Evolutionary conservation across 2,888 invertebrate genomes (phyloP), one percentile per base, ranked within the genome.

Genomic region (Cremastobaeus sp.): DNA sequence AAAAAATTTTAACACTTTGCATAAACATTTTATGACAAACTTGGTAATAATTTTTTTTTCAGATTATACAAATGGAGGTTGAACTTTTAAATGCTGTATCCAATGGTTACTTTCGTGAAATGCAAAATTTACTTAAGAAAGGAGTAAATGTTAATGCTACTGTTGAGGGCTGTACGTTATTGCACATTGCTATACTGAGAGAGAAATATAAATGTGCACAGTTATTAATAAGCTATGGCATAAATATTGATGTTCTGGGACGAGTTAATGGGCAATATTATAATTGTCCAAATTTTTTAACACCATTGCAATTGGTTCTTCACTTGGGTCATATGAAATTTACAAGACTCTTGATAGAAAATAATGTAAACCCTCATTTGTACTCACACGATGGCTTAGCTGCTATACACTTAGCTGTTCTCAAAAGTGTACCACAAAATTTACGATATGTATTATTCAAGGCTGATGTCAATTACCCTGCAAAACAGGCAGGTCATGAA

Each of bases 331-430:
- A 54, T 14, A 9, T 21, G 8, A 11, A 12, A 15, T 25, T 39
- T 6, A 54, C 52, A 3, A 21, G 37, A 12, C 11, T 54, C 8
- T n/a, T 54, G 6, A 54, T 39, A 5, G 12, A 28, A 17, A 15
- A 25, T 3, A 15, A 39, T 28, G 25, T 39, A 9, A 39, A 54
- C 18, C 18, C 37, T 12, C 20, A 39, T 21, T 6, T 54, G 8
- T 54, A 54, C 17, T 25, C 37, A 6, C 14, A 25, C 3, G 52
- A 54, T n/a, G 52, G 52, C 12, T 28, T 54, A 2, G 52, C 52
- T 25, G 25, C 52, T 5, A 54, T 54, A 4, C 52, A 54, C 11
- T 25, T 54, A 3, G 52, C 39, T 15, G 25, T 54, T 6, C 37
- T 37, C 3, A 20, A 35, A 5, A 17, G 35, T 35, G 11, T 54